phyloP scores from a whole-genome alignment of 1,140 invertebrate genomes.

The Asobara japonica region DNA sequence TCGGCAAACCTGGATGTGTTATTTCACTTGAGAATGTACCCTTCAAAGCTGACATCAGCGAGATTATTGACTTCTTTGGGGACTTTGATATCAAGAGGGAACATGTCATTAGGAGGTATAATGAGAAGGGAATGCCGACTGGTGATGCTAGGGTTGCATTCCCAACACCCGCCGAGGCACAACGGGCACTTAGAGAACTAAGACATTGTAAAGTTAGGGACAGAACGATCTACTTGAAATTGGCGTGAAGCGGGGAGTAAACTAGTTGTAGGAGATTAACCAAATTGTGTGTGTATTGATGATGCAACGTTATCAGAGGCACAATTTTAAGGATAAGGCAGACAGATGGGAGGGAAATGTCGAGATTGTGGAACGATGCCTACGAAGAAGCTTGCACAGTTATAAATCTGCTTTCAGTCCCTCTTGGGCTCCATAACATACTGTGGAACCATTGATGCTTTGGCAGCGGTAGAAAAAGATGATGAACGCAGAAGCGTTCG shows the following conservation, averaged over 20 bases:
- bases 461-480: too few species aligned
- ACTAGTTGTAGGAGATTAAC: not conserved
- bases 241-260: constrained; percentile 47
- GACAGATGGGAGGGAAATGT: too few species aligned
- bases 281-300: not conserved
- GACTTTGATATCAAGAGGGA: constrained; percentile 79
- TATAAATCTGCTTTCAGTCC: too few species aligned
- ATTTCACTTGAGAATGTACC: constrained; percentile 87
- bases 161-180: constrained; percentile 77
- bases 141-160: constrained; percentile 91
- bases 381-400: too few species aligned
- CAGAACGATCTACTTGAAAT: constrained; percentile 68
- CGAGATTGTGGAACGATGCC: too few species aligned
- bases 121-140: constrained; percentile 85
- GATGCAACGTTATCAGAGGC: not conserved
- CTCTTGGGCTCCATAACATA: too few species aligned
- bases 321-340: too few species aligned
- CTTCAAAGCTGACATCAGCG: constrained; percentile 83
- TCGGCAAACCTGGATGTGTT: constrained; percentile 83
- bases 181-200: constrained; percentile 74
- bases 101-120: constrained; percentile 84
- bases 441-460: too few species aligned
- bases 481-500: too few species aligned
- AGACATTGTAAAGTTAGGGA: constrained; percentile 69
- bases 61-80: constrained; percentile 87